phyloP scores from a whole-genome alignment of 1,140 invertebrate genomes.

The Cydia splendana region DNA sequence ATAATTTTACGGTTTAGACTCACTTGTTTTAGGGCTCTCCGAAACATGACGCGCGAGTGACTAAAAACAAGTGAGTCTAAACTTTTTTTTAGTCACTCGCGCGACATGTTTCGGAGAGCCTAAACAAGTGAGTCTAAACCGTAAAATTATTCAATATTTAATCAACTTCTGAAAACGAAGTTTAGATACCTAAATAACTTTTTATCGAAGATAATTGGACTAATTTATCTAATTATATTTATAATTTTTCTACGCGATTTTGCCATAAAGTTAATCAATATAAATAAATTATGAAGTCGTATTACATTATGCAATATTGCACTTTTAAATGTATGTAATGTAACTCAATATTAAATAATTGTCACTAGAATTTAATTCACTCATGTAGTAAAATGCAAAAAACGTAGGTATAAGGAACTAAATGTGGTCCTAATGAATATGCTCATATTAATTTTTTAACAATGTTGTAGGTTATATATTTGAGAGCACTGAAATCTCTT shows the following conservation, averaged over 20 bases:
- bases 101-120: no score
- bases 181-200: neutral
- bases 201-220: neutral
- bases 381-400: neutral
- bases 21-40: no score
- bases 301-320: neutral
- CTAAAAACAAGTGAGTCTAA: no score
- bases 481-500: neutral
- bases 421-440: neutral
- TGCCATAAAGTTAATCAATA: neutral
- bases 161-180: neutral
- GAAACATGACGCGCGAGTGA: no score
- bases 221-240: neutral
- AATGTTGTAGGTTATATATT: neutral
- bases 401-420: neutral
- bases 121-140: no score
- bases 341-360: neutral
- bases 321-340: neutral
- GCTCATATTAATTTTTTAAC: neutral
- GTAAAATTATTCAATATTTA: no score
- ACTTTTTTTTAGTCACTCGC: no score
- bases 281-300: neutral
- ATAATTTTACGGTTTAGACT: no score
- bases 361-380: neutral
- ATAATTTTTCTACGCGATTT: slow-evolving; percentile 8